A percentile compares a stretch with the other conserved stretches of the same genome.
Conservation (phyloP, 2,888 invertebrate genomes). For the Apamea crenata region DNA sequence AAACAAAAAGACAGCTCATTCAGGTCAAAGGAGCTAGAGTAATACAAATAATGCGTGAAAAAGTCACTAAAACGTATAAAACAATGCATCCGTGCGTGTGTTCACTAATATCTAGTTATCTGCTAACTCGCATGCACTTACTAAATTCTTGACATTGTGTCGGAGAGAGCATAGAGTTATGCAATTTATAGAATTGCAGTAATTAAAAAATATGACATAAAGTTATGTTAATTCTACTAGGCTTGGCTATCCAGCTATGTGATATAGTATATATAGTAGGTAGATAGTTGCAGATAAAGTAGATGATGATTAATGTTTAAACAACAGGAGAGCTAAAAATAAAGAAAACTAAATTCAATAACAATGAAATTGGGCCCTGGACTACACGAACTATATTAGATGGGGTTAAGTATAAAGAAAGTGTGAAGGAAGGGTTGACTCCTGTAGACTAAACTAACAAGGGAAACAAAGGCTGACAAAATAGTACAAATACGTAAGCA, state of each 20-base stretch:
- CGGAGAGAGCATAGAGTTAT: constrained; percentile 63
- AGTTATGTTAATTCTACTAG: neutral
- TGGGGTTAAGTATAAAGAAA: neutral
- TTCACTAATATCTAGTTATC: constrained; percentile 17
- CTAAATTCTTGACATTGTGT: constrained; percentile 70
- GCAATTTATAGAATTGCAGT: constrained; percentile 37
- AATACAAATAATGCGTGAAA: constrained; percentile 1
- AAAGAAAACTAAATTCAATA: neutral
- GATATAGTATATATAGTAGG: too few species aligned
- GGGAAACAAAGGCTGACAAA: neutral
- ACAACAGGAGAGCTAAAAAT: neutral
- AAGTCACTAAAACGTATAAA: neutral
- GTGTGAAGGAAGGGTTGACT: neutral
- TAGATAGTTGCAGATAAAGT: neutral
- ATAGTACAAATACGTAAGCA: neutral
- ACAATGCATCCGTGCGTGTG: constrained; percentile 15
- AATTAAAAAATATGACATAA: neutral
- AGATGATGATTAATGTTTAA: neutral
- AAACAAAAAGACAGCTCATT: neutral
- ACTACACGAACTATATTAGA: neutral
- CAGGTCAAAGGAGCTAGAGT: neutral
- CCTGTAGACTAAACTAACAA: neutral
- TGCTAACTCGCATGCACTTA: constrained; percentile 57
- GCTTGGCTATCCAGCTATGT: neutral
- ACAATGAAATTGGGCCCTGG: accelerated